A percentile compares a stretch with the other conserved stretches of the same genome.
phyloP scores from a whole-genome alignment of 2,888 invertebrate genomes.

The Eupithecia dodoneata region DNA sequence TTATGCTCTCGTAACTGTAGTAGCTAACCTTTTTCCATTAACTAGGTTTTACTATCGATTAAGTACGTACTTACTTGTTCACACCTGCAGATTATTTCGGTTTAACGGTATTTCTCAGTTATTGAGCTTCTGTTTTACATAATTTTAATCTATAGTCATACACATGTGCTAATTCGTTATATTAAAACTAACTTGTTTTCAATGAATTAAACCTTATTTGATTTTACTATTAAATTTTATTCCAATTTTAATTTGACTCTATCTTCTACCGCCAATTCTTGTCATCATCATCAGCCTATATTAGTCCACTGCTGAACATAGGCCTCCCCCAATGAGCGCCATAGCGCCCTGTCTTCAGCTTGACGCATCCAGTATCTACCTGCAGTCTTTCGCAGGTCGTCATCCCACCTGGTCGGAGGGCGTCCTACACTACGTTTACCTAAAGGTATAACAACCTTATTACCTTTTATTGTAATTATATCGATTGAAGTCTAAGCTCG shows the following conservation, averaged over 20 bases:
- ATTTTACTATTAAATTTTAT: background rate
- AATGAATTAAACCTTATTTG: background rate
- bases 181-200: background rate
- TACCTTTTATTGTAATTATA: background rate
- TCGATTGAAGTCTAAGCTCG: constrained; percentile 8
- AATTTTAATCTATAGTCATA: constrained; percentile 1
- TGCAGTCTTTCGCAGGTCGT: too few relatives aligned
- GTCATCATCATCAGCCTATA: too few relatives aligned
- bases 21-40: constrained; percentile 19
- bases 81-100: constrained; percentile 19
- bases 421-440: too few relatives aligned
- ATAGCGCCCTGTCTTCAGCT: too few relatives aligned
- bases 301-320: too few relatives aligned
- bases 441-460: too few relatives aligned
- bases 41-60: constrained; percentile 16
- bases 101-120: constrained; percentile 10
- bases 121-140: constrained; percentile 3
- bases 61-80: constrained; percentile 20
- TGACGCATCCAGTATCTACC: too few relatives aligned
- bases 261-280: background rate
- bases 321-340: too few relatives aligned
- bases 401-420: too few relatives aligned
- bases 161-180: background rate
- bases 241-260: background rate
- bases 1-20: background rate